Evolutionary conservation across 2,888 invertebrate genomes (phyloP), one percentile per base, ranked within the genome.

Genomic region (Horisme vitalbata): DNA sequence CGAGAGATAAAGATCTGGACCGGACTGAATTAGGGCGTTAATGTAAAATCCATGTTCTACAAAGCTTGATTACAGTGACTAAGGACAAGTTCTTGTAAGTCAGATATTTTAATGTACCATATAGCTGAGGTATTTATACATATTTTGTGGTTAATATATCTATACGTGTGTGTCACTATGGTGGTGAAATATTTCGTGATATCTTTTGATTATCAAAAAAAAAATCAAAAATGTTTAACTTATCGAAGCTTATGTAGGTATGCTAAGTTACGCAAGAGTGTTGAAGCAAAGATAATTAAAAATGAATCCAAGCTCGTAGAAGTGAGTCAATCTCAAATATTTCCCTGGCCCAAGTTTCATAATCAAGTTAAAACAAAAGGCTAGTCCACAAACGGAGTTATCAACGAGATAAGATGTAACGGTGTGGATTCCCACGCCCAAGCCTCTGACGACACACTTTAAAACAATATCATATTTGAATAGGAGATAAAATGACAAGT

Each of bases 301-400:
- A 20, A 21, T 31, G 12, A 26, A 35, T 32, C 14, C 32, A 41
- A 21, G 26, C 20, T 21, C 11, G 24, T 20, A 28, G 4, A 26
- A 30, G 11, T 38, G 43, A 48, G 35, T 36, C 38, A 45, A 52
- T 43, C 20, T 15, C 24, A 26, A 38, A 23, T 38, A 48, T 51
- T 51, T 33, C 27, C 30, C 23, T 38, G 46, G 30, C 27, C 21
- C n/a, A 45, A 18, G 53, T 59, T 59, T 51, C 58, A 49, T 50
- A 56, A 59, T 45, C 21, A 36, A 47, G 50, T 50, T 52, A 33
- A 49, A 57, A 61, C 57, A 58, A 58, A 58, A 58, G 60, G 57
- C 55, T 41, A 41, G 53, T 52, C 44, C 11, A 23, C 49, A 41
- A 44, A 51, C 49, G 48, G 33, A 47, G 55, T 47, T 59, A 59